A percentile compares a stretch with the other conserved stretches of the same genome.
These are phyloP conservation scores for Gymnosoma rotundatum DNA, from an alignment of 2,888 invertebrate genomes.

Conservation along the genomic window DNA sequence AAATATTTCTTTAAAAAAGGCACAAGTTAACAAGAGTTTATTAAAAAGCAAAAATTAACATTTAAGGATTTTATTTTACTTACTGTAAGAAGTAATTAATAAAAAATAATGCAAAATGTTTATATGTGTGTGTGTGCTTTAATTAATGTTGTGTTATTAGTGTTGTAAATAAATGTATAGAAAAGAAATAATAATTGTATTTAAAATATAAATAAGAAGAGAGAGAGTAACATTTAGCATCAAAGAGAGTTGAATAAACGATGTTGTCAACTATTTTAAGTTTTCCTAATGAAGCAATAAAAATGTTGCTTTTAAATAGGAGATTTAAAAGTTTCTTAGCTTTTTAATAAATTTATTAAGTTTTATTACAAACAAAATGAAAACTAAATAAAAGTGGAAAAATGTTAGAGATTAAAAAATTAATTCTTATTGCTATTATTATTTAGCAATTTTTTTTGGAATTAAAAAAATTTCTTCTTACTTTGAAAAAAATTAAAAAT, in stretches of 20 bases:
- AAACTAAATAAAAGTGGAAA: too few species aligned
- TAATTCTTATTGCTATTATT: too few species aligned
- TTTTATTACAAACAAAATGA: too few species aligned
- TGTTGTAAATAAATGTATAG: conserved; percentile 47
- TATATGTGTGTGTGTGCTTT: conserved; percentile 13
- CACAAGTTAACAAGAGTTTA: background rate
- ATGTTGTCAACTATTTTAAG: conserved; percentile 23
- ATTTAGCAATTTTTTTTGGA: too few species aligned
- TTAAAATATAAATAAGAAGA: conserved; percentile 22
- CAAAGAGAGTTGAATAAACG: conserved; percentile 8
- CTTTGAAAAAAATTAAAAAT: too few species aligned
- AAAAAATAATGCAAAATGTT: background rate
- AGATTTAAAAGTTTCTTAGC: too few species aligned
- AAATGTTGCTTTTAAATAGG: too few species aligned
- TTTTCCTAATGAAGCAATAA: too few species aligned
- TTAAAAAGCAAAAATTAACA: background rate
- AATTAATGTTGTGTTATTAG: conserved; percentile 42
- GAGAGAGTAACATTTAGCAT: background rate
- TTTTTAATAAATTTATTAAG: too few species aligned
- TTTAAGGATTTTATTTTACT: background rate
- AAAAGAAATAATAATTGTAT: background rate
- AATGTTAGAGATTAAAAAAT: too few species aligned
- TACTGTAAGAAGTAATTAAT: background rate
- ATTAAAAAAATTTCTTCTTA: too few species aligned
- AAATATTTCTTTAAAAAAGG: conserved; percentile 2